Evolutionary conservation across 1,140 invertebrate species (phyloP).

Genomic region (Carposina sasakii): DNA sequence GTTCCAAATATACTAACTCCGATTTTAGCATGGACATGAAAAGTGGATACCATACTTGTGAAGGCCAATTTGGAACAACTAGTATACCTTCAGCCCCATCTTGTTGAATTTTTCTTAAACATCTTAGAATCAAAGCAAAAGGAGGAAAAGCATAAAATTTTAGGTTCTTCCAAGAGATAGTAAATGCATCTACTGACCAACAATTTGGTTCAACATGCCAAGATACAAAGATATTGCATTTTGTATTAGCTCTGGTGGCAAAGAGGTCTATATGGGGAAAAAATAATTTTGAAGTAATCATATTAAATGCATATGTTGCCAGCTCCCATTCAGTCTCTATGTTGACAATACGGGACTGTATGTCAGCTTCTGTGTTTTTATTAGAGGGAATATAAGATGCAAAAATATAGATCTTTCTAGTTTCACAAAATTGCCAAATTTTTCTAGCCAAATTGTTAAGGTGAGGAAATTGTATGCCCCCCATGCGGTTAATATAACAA

Average conservation of each 20-base stretch:
- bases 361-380: not conserved
- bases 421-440: not conserved
- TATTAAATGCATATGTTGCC: not conserved
- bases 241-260: no score
- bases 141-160: slow-evolving; percentile 1
- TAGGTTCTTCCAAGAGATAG: no score
- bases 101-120: not conserved
- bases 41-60: not conserved
- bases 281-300: not conserved
- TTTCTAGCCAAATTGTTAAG: not conserved
- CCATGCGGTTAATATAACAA: not conserved
- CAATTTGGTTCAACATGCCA: not conserved
- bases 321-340: not conserved
- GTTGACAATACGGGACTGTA: not conserved
- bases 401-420: not conserved
- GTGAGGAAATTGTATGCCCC: not conserved
- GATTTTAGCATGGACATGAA: no score
- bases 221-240: not conserved
- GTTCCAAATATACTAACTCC: no score
- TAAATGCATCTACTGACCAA: not conserved
- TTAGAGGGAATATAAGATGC: not conserved
- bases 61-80: not conserved
- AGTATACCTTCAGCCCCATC: not conserved
- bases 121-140: not conserved
- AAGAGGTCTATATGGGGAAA: not conserved